phyloP scores from a whole-genome alignment of 1,140 invertebrate species.

The Xylocopa sonorina region DNA sequence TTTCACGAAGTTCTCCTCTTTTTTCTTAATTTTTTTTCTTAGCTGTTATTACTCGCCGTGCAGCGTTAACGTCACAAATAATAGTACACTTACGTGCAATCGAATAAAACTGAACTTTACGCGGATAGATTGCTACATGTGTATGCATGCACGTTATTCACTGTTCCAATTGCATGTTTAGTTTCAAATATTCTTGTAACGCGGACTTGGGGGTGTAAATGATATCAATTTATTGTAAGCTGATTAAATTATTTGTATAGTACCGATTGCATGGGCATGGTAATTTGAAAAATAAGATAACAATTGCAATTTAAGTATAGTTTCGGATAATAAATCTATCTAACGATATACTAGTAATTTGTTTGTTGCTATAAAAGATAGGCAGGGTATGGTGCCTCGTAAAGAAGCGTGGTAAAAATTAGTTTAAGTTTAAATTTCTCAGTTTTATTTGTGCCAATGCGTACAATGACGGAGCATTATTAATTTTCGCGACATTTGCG shows the following conservation, averaged over 20 bases:
- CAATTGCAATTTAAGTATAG: background rate
- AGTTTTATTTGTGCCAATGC: background rate
- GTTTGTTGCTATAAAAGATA: background rate
- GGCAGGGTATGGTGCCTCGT: background rate
- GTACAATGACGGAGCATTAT: background rate
- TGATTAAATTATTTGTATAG: background rate
- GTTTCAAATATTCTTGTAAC: background rate
- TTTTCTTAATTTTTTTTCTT: conserved; percentile 4
- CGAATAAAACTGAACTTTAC: conserved; percentile 39
- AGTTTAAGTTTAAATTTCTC: background rate
- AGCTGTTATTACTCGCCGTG: conserved; percentile 8
- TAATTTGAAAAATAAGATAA: background rate
- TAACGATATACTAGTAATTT: background rate
- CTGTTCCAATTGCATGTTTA: background rate
- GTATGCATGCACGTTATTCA: background rate
- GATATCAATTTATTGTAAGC: background rate
- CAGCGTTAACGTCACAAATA: conserved; percentile 40
- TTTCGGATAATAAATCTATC: background rate
- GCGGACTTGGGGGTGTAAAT: background rate
- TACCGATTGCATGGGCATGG: background rate
- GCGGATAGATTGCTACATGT: conserved; percentile 8
- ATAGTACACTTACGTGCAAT: conserved; percentile 5
- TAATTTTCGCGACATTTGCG: background rate
- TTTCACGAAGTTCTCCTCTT: background rate
- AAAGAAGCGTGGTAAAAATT: background rate